Conservation (phyloP, 2,113 vertebrate species). For the Willisornis vidua region DNA sequence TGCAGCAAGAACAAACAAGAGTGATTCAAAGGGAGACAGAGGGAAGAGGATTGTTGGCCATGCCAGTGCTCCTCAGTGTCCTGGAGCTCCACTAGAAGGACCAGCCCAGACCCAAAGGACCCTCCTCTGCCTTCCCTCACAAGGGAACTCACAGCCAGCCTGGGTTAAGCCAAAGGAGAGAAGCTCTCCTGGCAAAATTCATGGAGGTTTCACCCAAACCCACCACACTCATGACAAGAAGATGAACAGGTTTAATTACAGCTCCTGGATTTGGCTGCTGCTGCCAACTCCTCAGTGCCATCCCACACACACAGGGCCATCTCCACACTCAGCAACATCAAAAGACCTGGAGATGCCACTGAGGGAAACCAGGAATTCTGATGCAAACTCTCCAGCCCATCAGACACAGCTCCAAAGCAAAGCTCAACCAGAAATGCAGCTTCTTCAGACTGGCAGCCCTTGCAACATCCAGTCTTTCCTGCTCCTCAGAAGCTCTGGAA, state of each 20-base stretch:
- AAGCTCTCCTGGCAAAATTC: background rate
- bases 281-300: background rate
- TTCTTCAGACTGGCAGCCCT: background rate
- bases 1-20: too few species aligned
- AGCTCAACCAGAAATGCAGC: slow-evolving; percentile 20
- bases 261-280: background rate
- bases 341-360: background rate
- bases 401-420: background rate
- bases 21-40: background rate
- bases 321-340: background rate
- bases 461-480: background rate
- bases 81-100: background rate
- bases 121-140: background rate
- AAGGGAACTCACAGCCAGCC: background rate
- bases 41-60: background rate
- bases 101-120: background rate
- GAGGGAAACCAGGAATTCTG: background rate
- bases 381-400: slow-evolving; percentile 3
- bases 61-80: background rate
- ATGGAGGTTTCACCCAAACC: background rate
- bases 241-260: background rate
- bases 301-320: background rate
- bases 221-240: background rate
- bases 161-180: background rate
- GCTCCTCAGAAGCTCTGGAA: background rate